Conservation (phyloP, 2,797 vertebrate genomes). For the Rhinogobio ventralis region DNA sequence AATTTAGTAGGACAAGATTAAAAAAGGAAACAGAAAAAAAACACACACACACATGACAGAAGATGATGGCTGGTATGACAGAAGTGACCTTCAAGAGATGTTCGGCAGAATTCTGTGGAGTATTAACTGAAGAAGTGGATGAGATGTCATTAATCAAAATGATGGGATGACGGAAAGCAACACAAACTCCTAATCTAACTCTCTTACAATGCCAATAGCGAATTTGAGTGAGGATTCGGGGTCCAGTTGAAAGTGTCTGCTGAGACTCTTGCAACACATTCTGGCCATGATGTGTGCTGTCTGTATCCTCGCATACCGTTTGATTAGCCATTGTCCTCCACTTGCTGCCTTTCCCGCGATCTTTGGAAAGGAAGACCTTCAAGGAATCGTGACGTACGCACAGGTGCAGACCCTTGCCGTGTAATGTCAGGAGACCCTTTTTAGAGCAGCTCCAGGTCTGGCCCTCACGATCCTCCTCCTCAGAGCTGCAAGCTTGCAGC, state of each 20-base stretch:
- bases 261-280: constrained; percentile 49
- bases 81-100: background rate
- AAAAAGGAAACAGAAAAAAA: background rate
- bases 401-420: constrained; percentile 80
- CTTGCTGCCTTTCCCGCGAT: constrained; percentile 84
- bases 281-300: constrained; percentile 34
- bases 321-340: constrained; percentile 81
- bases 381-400: constrained; percentile 75
- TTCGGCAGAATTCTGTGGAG: background rate
- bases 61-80: background rate
- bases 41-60: background rate
- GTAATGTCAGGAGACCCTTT: constrained; percentile 82
- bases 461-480: constrained; percentile 62
- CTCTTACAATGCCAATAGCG: constrained; percentile 58
- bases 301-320: constrained; percentile 75
- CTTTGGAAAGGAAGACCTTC: constrained; percentile 80
- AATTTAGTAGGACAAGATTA: background rate
- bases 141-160: background rate
- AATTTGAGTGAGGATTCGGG: constrained; percentile 54
- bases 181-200: background rate
- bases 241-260: constrained; percentile 36
- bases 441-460: constrained; percentile 86
- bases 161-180: background rate
- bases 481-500: constrained; percentile 74
- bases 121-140: constrained; percentile 11